Evolutionary conservation across 2,113 vertebrate species (phyloP).

Genomic region (Mus pahari): DNA sequence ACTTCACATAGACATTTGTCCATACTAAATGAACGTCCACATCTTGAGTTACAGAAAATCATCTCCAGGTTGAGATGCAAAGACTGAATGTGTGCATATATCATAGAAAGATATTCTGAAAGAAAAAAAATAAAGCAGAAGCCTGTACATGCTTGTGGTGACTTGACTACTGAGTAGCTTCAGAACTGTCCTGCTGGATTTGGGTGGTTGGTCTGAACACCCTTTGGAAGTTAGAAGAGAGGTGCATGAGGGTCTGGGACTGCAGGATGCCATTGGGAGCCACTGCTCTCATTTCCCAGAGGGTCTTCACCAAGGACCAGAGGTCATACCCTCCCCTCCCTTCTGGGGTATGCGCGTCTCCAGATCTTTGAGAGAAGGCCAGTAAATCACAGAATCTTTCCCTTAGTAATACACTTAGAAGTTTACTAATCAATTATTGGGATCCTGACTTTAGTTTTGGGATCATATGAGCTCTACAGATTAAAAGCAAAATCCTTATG

Average conservation of each 20-base stretch:
- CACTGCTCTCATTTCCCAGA: not conserved
- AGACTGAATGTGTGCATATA: not conserved
- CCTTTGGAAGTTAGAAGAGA: slow-evolving; percentile 17
- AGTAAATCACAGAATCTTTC: not conserved
- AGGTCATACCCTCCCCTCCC: not conserved
- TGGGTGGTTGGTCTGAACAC: not conserved
- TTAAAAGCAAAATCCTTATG: not conserved
- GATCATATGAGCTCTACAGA: not conserved
- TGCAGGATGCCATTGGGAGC: not conserved
- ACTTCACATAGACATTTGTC: not conserved
- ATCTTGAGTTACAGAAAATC: not conserved
- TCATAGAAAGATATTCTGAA: not conserved
- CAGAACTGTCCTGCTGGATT: not conserved
- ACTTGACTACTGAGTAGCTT: not conserved
- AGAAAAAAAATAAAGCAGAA: not conserved
- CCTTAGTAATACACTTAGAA: slow-evolving; percentile 18
- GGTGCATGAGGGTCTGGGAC: not conserved
- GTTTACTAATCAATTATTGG: slow-evolving; percentile 31
- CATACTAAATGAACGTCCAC: not conserved
- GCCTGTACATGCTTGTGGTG: no score
- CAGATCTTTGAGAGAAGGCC: not conserved
- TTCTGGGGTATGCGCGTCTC: not conserved
- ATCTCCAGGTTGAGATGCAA: not conserved
- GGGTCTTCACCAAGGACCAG: not conserved
- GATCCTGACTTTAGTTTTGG: slow-evolving; percentile 28